Percentiles rank a stretch among this genome's conserved stretches.
Evolutionary conservation across 2,113 vertebrate genomes (phyloP).

Genomic region (Sceloporus tristichus): DNA sequence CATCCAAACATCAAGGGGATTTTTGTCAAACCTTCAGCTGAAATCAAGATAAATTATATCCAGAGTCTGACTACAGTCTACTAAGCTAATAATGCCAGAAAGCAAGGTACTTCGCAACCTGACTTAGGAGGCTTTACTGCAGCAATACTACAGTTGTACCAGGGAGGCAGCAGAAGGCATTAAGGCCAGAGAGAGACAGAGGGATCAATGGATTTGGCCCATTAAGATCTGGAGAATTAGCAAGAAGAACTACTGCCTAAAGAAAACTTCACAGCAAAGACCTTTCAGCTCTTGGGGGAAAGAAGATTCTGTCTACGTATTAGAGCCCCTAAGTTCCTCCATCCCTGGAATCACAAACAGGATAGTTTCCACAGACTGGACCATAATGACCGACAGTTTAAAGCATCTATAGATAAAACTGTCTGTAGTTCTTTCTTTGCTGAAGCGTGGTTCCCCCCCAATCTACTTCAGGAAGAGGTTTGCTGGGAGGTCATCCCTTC

Average conservation of each 20-base stretch:
- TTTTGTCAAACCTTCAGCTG: not conserved
- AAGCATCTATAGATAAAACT: constrained; percentile 24
- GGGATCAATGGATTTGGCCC: rapidly evolving
- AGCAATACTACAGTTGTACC: not conserved
- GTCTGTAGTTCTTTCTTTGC: not conserved
- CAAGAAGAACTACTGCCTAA: rapidly evolving
- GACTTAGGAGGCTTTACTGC: not conserved
- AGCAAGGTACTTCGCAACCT: not conserved
- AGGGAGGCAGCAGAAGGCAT: not conserved
- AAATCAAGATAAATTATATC: not conserved
- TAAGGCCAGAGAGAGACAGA: not conserved
- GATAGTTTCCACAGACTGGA: constrained; percentile 30
- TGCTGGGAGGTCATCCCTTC: too few species aligned
- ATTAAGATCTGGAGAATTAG: not conserved
- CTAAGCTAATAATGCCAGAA: not conserved
- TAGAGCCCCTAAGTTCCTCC: constrained; percentile 6
- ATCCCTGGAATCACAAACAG: constrained; percentile 20
- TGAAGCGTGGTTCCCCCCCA: too few species aligned
- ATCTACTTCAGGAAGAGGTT: too few species aligned
- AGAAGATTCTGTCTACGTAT: constrained; percentile 26
- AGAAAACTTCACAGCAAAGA: not conserved
- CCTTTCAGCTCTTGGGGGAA: not conserved
- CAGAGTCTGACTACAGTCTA: too few species aligned
- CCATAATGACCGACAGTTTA: not conserved
- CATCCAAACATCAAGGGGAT: too few species aligned